Evolutionary conservation across 2,113 vertebrate species (phyloP), one percentile per base, ranked within the genome.

Genomic region (Phainopepla nitens): DNA sequence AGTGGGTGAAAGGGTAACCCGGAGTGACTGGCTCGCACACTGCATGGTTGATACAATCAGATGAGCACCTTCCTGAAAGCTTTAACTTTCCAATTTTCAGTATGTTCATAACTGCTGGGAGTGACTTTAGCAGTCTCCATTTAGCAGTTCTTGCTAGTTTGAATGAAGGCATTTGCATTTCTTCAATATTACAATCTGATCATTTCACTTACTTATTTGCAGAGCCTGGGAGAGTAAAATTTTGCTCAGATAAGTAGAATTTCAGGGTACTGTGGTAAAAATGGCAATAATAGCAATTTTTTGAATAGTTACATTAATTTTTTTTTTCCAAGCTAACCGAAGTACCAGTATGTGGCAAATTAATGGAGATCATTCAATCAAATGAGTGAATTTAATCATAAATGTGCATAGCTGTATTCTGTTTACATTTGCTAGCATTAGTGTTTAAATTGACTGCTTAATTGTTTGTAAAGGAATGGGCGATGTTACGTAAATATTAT

Each of bases 181-280:
- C 35, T 64, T n/a, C 51, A 21, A 0, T 10, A 11, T 54, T 73
- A 28, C 5, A 64, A 19, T 83, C 5, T 0, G 1, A 6, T 41
- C 19, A 15, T 76, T 93, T 81, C 19, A 39, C 27, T 33, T 85
- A 8, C 0, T 1, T n/a, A 6, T 64, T 82, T 94, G 31, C 33
- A 79, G 49, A 65, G 17, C 41, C 36, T 85, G 21, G 6, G 7
- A 87, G n/a, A 62, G 18, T 54, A 27, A 79, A 45, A 64, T 82
- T 47, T 79, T 85, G 12, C 20, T 61, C 25, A 72, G 21, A n/a
- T 68, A 54, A 60, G 54, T 36, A 72, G 49, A 82, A 75, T 75
- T 79, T 91, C 16, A 51, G 49, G 39, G 27, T 70, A 39, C 18
- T 66, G 2, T 60, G 36, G 21, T 68, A 78, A 89, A 92, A 95